These are phyloP conservation scores for Nemotelus nigrinus DNA, from an alignment of 2,888 invertebrate genomes.

Conservation along the genomic window DNA sequence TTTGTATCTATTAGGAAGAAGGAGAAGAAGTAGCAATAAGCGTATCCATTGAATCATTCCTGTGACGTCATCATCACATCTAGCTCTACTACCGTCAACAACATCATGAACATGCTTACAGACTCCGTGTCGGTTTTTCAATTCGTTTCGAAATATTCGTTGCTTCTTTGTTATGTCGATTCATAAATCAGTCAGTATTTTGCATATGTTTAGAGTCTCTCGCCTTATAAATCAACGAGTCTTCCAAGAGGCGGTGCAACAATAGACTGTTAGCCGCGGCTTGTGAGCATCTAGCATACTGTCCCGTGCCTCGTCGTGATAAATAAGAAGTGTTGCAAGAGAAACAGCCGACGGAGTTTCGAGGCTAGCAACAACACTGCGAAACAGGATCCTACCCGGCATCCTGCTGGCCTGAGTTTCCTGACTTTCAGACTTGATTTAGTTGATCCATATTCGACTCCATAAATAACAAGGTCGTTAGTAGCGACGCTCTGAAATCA, in stretches of 20 bases:
- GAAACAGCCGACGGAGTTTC: slow-evolving; percentile 1
- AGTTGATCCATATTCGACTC: slow-evolving; percentile 41
- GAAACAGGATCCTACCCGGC: neutral
- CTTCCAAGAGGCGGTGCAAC: slow-evolving; percentile 32
- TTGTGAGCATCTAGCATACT: slow-evolving; percentile 24
- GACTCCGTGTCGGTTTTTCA: neutral
- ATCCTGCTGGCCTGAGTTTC: slow-evolving; percentile 28
- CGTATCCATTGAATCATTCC: too few species aligned
- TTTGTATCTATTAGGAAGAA: too few species aligned
- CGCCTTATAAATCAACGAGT: slow-evolving; percentile 36
- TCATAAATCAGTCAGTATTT: slow-evolving; percentile 34
- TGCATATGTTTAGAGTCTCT: slow-evolving; percentile 35
- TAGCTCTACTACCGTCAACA: too few species aligned
- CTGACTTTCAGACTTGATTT: slow-evolving; percentile 40
- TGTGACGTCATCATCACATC: too few species aligned
- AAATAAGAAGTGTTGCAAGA: slow-evolving; percentile 7
- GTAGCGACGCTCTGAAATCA: slow-evolving; percentile 29
- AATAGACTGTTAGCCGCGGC: neutral
- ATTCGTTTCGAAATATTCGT: neutral
- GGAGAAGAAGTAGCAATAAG: too few species aligned
- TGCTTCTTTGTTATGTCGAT: slow-evolving; percentile 22
- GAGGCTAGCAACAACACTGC: neutral
- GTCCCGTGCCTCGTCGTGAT: slow-evolving; percentile 24
- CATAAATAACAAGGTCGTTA: slow-evolving; percentile 43
- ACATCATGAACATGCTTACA: too few species aligned